Evolutionary conservation across 2,888 invertebrate genomes (phyloP), one percentile per base, ranked within the genome.

Genomic region (Doris montereyensis): DNA sequence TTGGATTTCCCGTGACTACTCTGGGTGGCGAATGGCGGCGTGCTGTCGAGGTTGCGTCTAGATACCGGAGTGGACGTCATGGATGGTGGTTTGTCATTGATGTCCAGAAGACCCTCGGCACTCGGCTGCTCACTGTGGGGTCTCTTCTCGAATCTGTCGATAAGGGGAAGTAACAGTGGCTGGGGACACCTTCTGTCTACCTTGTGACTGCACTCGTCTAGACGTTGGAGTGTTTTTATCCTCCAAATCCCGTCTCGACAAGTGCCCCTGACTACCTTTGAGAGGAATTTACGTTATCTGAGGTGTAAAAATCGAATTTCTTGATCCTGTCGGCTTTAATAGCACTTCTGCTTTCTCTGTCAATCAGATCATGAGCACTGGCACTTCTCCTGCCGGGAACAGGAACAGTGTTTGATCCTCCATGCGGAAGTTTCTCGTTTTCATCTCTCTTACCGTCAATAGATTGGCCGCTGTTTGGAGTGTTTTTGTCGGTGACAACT

Each of bases 61-160:
- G 83, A 82, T 0, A 85, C 82, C 5, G 88, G 87, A 10, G 86
- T 87, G 2, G 88, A 86, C 5, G 86, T 86, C 83, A 86, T 85
- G n/a, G 85, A 83, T 30, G 85, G 81, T 1, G 83, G 83, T 71
- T 84, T 86, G 68, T 83, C 84, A 70, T 80, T 76, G 26, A 74
- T 79, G 26, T 79, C 79, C 1, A 80, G 30, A 3, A 76, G 65
- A 21, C 74, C 65, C 30, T 73, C 62, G 4, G 60, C n/a, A 0
- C n/a, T n/a, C n/a, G 65, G 62, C 5, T 78, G 70, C 34, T 81
- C 79, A 30, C 79, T 79, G 13, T 78, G 79, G 21, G 83, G 82
- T 52, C 83, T 82, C 52, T 84, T 84, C 80, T 87, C 87, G 84
- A 87, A 88, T 34, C 84, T 83, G 75, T 86, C 84, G 26, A 87